phyloP scores from a whole-genome alignment of 2,113 vertebrate species.

The Entomyzon cyanotis region DNA sequence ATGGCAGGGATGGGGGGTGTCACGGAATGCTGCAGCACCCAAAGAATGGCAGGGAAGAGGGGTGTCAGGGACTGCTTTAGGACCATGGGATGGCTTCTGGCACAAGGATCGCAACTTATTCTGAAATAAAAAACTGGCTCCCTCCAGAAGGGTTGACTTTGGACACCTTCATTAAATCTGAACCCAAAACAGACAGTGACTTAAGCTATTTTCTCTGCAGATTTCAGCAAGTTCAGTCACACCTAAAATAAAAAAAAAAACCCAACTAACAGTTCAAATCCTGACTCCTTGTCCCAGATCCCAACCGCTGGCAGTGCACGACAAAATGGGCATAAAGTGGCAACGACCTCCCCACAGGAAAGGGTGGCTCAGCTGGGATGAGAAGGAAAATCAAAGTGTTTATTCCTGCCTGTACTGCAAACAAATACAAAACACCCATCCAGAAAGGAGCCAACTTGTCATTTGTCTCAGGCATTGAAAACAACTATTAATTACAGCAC shows the following conservation, averaged over 20 bases:
- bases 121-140: background rate
- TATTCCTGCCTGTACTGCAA: background rate
- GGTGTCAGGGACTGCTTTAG: background rate
- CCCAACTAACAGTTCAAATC: background rate
- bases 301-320: too few species aligned
- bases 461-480: background rate
- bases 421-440: background rate
- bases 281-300: background rate
- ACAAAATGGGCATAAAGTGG: accelerated
- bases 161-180: background rate
- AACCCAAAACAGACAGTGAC: background rate
- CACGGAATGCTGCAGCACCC: background rate
- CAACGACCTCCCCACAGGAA: background rate
- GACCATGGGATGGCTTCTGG: background rate
- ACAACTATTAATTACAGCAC: background rate
- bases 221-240: background rate
- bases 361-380: background rate
- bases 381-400: background rate
- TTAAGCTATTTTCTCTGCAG: background rate
- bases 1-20: background rate
- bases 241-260: background rate
- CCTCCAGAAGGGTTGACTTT: background rate
- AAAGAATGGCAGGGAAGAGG: background rate
- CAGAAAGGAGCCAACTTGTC: background rate
- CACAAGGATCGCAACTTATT: background rate